Conservation (phyloP, 2,888 invertebrate genomes). For the Drosophila basisetae region DNA sequence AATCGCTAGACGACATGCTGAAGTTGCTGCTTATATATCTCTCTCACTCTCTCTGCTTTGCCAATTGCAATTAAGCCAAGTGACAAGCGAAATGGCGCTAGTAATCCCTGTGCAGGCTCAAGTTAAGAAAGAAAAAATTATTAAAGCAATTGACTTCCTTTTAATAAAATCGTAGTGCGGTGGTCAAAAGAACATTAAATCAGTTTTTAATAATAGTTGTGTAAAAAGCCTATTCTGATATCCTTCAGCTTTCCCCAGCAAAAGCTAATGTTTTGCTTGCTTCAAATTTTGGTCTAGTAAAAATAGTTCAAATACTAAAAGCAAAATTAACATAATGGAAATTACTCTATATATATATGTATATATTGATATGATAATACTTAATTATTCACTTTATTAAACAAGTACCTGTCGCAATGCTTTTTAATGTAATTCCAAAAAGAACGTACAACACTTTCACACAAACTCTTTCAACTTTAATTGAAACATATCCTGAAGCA, state of each 20-base stretch:
- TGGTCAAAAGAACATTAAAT: neutral
- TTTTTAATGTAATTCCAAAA: neutral
- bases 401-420: neutral
- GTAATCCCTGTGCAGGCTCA: slow-evolving; percentile 15
- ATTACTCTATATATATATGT: neutral
- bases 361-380: neutral
- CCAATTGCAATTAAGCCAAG: slow-evolving; percentile 76
- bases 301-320: neutral
- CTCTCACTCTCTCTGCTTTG: slow-evolving; percentile 9
- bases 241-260: neutral
- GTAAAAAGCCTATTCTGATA: neutral
- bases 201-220: neutral
- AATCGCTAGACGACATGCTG: slow-evolving; percentile 12
- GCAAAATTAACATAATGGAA: neutral
- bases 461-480: slow-evolving; percentile 1
- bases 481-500: slow-evolving; percentile 44
- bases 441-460: neutral
- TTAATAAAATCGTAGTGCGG: neutral
- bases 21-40: neutral
- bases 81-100: slow-evolving; percentile 65
- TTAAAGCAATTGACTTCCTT: slow-evolving; percentile 26
- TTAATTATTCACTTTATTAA: neutral
- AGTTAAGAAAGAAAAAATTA: slow-evolving; percentile 1
- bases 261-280: neutral
- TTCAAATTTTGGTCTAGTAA: neutral